phyloP scores from a whole-genome alignment of 2,888 invertebrate genomes.

The Brenthis hecate region DNA sequence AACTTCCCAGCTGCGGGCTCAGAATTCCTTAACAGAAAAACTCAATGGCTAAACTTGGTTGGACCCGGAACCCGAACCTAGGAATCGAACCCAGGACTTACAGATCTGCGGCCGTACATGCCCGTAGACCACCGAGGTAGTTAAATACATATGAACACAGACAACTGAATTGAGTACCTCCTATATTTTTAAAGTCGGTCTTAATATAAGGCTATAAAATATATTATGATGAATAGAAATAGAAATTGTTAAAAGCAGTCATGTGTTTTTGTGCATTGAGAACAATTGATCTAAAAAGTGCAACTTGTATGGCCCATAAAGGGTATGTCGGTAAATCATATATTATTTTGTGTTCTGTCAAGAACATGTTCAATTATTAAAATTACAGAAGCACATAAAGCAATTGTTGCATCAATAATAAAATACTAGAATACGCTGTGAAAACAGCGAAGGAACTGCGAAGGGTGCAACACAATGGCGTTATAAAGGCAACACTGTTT shows the following conservation, averaged over 20 bases:
- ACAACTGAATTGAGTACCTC: too few species aligned
- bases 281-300: slow-evolving; percentile 36
- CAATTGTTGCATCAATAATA: slow-evolving; percentile 77
- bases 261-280: slow-evolving; percentile 28
- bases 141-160: too few species aligned
- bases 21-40: too few species aligned
- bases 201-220: slow-evolving; percentile 6
- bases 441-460: slow-evolving; percentile 72
- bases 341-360: slow-evolving; percentile 56
- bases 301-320: slow-evolving; percentile 39
- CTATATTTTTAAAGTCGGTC: too few species aligned
- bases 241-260: slow-evolving; percentile 13
- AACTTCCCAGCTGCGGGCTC: too few species aligned
- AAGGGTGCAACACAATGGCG: slow-evolving; percentile 72
- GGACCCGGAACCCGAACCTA: too few species aligned
- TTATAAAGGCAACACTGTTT: slow-evolving; percentile 78
- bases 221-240: background rate
- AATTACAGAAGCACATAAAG: slow-evolving; percentile 68
- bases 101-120: too few species aligned
- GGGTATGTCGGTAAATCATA: slow-evolving; percentile 46
- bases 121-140: too few species aligned
- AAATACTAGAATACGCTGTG: slow-evolving; percentile 71
- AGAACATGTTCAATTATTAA: slow-evolving; percentile 76
- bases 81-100: too few species aligned
- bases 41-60: too few species aligned